Base-by-base conservation (phyloP, 35 echinoderm and acorn worm species). In the Eucidaris tribuloides region DNA sequence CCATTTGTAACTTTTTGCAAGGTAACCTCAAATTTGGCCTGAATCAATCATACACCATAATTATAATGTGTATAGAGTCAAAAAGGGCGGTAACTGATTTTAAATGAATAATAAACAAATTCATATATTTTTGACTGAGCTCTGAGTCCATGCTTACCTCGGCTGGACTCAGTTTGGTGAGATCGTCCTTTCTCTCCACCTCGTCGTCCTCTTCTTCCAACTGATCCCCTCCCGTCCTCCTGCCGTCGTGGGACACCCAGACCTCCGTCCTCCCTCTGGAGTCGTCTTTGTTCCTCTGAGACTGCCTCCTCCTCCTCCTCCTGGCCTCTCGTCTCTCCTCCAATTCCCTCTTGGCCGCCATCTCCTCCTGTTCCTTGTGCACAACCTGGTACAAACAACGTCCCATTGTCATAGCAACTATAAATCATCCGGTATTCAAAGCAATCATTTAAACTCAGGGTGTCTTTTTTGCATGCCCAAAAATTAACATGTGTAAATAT, bases 171-270 rank as follows among this genome's bases (percentile, higher is more conserved):
- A 89, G 49, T 31, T 83, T 76, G 32, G 43, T 15, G 15, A 89
- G 79, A 84, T 88, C 76, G 45, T 86, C 82, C 24, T 79, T 22
- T 3, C 13, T 78, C 83, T 57, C 25, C 78, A 42, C 78, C 79
- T 63, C 46, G 3, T 80, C 71, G 3, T 81, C 65, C 29, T 85
- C 79, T n/a, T 85, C 30, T 24, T 79, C 83, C 35, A 71, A 28
- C 42, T 54, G 43, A 18, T 85, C 68, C 19, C 56, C 76, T 22
- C 82, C 83, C 4, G 62, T 42, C 45, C 82, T 87, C n/a, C 34
- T 49, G 2, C 96, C 96, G 85, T 99, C 96, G 11, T 83, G 82
- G 25, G 87, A 62, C 14, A 93, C 49, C 96, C 96, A 99, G 9
- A 99, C 41, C 72, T 99, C 96, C 65, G 77, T 83, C 35, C 95